These are phyloP conservation scores for Guaruba guarouba DNA, from an alignment of 2,113 vertebrate species.

Conservation along the genomic window DNA sequence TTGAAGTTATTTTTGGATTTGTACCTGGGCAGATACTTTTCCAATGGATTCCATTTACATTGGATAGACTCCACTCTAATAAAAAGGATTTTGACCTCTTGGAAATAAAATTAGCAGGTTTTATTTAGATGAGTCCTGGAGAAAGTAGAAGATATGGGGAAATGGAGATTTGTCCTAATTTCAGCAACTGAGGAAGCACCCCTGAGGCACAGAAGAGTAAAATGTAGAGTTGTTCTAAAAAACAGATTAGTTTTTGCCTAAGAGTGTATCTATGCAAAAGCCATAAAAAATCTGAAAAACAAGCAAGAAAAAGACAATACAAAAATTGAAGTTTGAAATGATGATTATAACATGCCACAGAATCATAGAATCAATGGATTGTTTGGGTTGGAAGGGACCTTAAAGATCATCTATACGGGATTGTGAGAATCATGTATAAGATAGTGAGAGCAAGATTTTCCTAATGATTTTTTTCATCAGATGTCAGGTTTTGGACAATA, in stretches of 20 bases:
- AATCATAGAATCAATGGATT: background rate
- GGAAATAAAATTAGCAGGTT: background rate
- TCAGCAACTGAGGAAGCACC: background rate
- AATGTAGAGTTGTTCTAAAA: background rate
- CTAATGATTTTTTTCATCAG: background rate
- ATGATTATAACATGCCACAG: background rate
- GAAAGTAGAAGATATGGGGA: background rate
- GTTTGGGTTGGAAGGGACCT: background rate
- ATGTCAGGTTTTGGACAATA: background rate
- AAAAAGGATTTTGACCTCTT: background rate
- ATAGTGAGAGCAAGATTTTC: background rate
- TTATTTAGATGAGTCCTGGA: background rate
- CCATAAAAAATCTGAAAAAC: background rate
- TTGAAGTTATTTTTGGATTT: background rate
- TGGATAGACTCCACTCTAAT: background rate
- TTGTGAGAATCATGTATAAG: background rate
- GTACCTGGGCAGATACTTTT: background rate
- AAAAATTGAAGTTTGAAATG: background rate
- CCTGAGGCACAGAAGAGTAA: background rate
- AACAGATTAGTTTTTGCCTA: background rate
- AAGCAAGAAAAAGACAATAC: background rate
- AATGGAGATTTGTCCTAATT: background rate
- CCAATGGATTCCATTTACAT: background rate
- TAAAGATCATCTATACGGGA: background rate
- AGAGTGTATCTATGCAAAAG: background rate